Evolutionary conservation across 2,797 vertebrate genomes (phyloP), one percentile per base, ranked within the genome.

Genomic region (Vireo griseus): DNA sequence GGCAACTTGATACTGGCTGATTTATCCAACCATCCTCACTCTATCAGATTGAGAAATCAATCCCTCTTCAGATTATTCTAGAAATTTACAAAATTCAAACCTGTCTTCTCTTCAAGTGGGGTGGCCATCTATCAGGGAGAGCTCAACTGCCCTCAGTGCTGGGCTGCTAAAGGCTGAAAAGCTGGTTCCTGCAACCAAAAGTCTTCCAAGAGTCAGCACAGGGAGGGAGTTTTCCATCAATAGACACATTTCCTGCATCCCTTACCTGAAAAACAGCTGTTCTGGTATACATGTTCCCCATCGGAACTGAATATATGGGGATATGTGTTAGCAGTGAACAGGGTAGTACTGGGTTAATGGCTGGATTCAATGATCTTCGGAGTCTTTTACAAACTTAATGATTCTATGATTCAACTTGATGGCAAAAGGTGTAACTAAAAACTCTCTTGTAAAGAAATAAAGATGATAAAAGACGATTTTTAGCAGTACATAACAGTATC

Each of bases 351-450:
- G 67, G 26, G 39, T 24, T 45, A 58, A 26, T 33, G 28, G 45
- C 2, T 66, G 39, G 16, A 51, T 20, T 51, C 0, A 0, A 44
- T 39, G 3, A 20, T 22, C 39, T 21, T 33, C 39, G 14, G n/a
- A 5, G 29, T 31, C 29, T 40, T 47, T 35, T 19, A 54, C 31
- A 52, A 67, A 15, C 29, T 67, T 16, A 35, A 26, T 11, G 21
- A 80, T 26, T 35, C 39, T 26, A 5, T 39, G 33, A 33, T 31
- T 67, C 29, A 45, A 67, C 44, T 39, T 54, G 39, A 28, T 86
- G 61, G 13, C 16, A 45, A 91, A 80, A 86, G 6, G 16, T 21
- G 0, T 3, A 80, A 58, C 18, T 19, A 74, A 65, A 77, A 95
- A 67, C 29, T 15, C 13, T 48, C 40, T 54, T 48, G 28, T 4